These are phyloP conservation scores for Cylloceria caligata DNA, from an alignment of 2,888 invertebrate genomes.

Conservation along the genomic window DNA sequence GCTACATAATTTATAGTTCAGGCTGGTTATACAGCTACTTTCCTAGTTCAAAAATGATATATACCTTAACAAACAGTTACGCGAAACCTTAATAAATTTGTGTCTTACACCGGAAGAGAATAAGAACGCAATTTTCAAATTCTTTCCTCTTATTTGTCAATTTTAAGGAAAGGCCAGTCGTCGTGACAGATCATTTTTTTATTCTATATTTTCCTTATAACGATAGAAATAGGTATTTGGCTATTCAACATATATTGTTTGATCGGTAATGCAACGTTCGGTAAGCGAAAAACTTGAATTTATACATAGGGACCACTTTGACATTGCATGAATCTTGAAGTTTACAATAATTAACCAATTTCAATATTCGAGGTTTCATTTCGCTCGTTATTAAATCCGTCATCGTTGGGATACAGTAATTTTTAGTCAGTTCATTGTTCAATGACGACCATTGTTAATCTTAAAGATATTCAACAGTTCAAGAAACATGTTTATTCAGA, in stretches of 20 bases:
- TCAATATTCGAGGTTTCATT: no score
- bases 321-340: no score
- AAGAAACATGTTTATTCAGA: neutral
- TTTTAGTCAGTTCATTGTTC: neutral
- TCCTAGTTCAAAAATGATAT: neutral
- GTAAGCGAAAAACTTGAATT: no score
- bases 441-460: neutral
- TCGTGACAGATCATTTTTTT: no score
- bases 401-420: no score
- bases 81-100: neutral
- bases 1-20: slow-evolving; percentile 1
- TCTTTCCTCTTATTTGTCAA: neutral
- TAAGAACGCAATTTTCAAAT: neutral
- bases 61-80: neutral
- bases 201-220: no score
- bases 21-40: slow-evolving; percentile 9
- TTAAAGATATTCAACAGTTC: neutral
- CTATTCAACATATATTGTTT: no score
- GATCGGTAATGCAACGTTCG: no score
- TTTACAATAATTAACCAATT: no score
- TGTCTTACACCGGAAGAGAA: neutral
- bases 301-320: no score
- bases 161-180: neutral
- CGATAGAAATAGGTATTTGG: no score
- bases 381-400: no score